These are phyloP conservation scores for Coranthus polyacanthus DNA, from an alignment of 2,797 vertebrate species.

Conservation along the genomic window DNA sequence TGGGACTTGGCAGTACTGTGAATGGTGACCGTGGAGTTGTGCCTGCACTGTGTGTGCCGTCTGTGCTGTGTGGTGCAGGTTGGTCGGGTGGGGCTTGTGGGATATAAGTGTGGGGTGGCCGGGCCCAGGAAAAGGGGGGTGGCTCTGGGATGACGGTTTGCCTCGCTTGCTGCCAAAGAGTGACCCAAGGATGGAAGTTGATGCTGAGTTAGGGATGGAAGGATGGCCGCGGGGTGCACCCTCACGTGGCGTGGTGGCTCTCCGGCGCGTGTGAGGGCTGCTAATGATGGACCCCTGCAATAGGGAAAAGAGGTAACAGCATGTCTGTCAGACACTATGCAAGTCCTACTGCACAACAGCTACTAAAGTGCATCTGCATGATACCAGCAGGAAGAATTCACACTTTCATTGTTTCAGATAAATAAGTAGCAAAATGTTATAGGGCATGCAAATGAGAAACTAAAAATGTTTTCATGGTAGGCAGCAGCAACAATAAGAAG, in stretches of 20 bases:
- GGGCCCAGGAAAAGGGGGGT: conserved; percentile 74
- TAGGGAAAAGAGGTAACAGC: conserved; percentile 74
- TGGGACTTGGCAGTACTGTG: conserved; percentile 89
- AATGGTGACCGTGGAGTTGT: conserved; percentile 84
- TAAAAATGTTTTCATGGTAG: conserved; percentile 77
- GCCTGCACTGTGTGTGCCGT: conserved; percentile 73
- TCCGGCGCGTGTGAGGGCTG: conserved; percentile 94
- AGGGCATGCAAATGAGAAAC: conserved; percentile 83
- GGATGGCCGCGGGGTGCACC: conserved; percentile 89
- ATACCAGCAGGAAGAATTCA: conserved; percentile 53
- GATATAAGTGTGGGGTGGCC: conserved; percentile 89
- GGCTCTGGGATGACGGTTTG: conserved; percentile 87
- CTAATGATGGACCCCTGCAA: conserved; percentile 99
- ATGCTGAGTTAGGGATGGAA: conserved; percentile 90
- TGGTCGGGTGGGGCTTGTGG: conserved; percentile 85
- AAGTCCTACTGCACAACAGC: conserved; percentile 29
- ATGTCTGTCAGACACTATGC: conserved; percentile 47
- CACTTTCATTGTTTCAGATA: conserved; percentile 60
- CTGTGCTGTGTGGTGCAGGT: conserved; percentile 87
- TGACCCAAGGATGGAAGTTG: conserved; percentile 92
- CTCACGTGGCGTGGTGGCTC: conserved; percentile 91
- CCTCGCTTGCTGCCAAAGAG: conserved; percentile 93
- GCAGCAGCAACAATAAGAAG: conserved; percentile 66
- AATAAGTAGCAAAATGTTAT: conserved; percentile 82
- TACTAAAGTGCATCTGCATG: conserved; percentile 37